Base-by-base conservation (phyloP, 2,888 invertebrate species). In the Cartodere bifasciata region DNA sequence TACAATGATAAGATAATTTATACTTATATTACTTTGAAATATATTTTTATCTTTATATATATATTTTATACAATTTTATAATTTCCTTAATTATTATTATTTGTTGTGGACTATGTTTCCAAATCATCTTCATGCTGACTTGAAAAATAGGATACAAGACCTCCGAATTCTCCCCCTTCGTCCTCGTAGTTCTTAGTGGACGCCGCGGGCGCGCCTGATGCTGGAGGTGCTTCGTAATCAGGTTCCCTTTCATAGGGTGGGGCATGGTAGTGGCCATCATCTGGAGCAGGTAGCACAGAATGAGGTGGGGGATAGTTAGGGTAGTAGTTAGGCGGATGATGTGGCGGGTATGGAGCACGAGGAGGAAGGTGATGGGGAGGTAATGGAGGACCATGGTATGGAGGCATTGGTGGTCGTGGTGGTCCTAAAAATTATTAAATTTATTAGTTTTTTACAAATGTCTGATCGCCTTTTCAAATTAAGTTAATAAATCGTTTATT, bases 111-210 rank as follows among this genome's bases (percentile, higher is more conserved):
- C 70, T 76, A 79, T 65, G 77, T 74, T 58, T 86, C 86, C 50
- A 86, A 70, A 60, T 87, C 86, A 54, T 87, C 87, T 56, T 87
- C 82, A 45, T 74, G 74, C 60, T 88, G 88, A 53, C 86, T 86
- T 45, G 87, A 87, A 62, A 88, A 88, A 63, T 90, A 90, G 56
- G 86, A 87, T 35, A 88, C 88, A 47, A 90, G 69, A 3, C 88
- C 88, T 21, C 87, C 87, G 58, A 88, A 88, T 53, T 86, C 87
- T 28, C 85, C 75, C 39, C 70, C 58, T 32, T 61, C 63, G 42
- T 70, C 72, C 35, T 71, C 72, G 45, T 58, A 61, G 29, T 61
- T 52, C 35, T 63, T 63, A 39, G 57, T 58, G 9, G 40, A 34
- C 16, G 38, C 35, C 23, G 41, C 36, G 11, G 38, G 32, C 29